These are phyloP conservation scores for Sycophila sp. DNA, from an alignment of 1,140 invertebrate genomes.

Conservation along the genomic window DNA sequence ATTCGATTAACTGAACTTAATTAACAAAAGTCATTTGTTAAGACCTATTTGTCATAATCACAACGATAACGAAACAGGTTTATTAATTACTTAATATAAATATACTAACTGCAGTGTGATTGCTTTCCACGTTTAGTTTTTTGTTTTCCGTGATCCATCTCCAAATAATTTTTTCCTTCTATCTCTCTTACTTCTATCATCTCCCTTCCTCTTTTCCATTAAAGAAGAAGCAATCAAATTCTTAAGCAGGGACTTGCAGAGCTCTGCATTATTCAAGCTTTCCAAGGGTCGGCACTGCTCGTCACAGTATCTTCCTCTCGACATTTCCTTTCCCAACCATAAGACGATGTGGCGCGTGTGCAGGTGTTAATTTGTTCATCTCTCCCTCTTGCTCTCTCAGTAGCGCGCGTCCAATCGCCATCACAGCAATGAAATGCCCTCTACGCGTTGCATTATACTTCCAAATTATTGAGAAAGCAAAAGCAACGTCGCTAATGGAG, in stretches of 20 bases:
- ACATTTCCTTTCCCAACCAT: slow-evolving; percentile 17
- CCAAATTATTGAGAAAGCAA: slow-evolving; percentile 60
- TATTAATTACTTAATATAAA: slow-evolving; percentile 1
- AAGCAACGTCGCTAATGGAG: slow-evolving; percentile 50
- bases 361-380: slow-evolving; percentile 49
- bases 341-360: slow-evolving; percentile 17
- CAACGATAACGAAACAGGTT: background rate
- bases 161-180: background rate
- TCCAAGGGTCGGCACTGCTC: slow-evolving; percentile 39
- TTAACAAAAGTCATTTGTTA: too few relatives aligned
- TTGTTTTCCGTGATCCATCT: background rate
- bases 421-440: background rate
- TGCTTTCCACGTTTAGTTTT: background rate
- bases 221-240: slow-evolving; percentile 43
- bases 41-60: too few relatives aligned
- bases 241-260: slow-evolving; percentile 40
- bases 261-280: slow-evolving; percentile 51
- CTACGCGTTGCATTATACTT: slow-evolving; percentile 50
- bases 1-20: too few relatives aligned
- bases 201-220: background rate
- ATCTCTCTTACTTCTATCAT: background rate
- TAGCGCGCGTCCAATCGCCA: background rate
- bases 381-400: slow-evolving; percentile 7
- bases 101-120: too few relatives aligned
- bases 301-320: slow-evolving; percentile 17